Evolutionary conservation across 2,797 vertebrate species (phyloP).

Genomic region (Threskiornis aethiopicus): DNA sequence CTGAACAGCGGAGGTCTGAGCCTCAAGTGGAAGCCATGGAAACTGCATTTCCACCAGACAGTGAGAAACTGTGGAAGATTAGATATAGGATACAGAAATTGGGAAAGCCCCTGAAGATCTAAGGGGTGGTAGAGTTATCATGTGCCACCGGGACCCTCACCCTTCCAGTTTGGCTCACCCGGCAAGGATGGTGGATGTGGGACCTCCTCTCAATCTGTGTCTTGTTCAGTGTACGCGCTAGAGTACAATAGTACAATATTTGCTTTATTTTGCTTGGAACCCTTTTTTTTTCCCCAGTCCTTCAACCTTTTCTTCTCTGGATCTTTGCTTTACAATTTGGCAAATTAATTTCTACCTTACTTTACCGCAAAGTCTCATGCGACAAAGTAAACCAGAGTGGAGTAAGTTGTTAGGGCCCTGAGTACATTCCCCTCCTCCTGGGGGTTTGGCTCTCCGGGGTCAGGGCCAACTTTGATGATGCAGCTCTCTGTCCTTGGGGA

Average conservation of each 20-base stretch:
- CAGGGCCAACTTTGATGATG: background rate
- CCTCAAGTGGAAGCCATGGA: constrained; percentile 62
- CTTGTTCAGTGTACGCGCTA: no score
- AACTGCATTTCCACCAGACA: constrained; percentile 17
- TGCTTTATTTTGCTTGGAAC: background rate
- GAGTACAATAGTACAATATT: background rate
- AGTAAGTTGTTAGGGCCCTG: background rate
- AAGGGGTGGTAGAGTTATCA: background rate
- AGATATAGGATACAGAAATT: background rate
- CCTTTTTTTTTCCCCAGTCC: background rate
- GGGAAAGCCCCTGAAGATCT: background rate
- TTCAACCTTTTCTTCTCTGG: background rate
- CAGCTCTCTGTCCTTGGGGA: background rate
- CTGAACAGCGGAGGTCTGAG: background rate
- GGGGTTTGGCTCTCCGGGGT: background rate
- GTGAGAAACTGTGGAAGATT: background rate
- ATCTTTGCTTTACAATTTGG: background rate
- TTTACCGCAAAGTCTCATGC: background rate
- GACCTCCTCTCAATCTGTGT: background rate
- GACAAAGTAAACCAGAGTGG: background rate
- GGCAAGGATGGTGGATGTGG: background rate
- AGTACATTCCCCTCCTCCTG: background rate
- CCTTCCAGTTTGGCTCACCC: background rate
- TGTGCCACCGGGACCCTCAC: background rate
- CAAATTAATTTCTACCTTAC: background rate